Conservation (phyloP, 1,140 invertebrate genomes). For the Brachystomella parvula region DNA sequence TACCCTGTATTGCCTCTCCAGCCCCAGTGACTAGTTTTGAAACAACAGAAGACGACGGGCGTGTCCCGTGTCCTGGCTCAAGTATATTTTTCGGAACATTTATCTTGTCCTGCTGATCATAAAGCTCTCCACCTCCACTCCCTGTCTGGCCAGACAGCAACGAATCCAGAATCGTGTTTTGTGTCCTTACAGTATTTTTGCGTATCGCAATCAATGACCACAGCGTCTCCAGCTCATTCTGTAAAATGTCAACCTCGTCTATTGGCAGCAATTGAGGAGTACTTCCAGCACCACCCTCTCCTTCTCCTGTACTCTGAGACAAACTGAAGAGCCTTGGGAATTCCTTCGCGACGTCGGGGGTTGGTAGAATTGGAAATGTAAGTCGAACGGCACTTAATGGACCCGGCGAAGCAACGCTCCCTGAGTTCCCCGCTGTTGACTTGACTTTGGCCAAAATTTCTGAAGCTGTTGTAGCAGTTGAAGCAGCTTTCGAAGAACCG, state of each 20-base stretch:
- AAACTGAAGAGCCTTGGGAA: slow-evolving; percentile 30
- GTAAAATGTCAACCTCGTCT: slow-evolving; percentile 77
- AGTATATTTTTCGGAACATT: slow-evolving; percentile 30
- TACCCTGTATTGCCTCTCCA: not conserved
- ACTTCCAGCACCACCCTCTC: slow-evolving; percentile 17
- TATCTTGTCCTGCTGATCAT: slow-evolving; percentile 36
- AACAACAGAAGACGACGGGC: slow-evolving; percentile 35
- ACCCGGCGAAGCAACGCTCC: not conserved
- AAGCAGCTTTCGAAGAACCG: not conserved
- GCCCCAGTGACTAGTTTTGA: slow-evolving; percentile 32
- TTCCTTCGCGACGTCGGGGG: slow-evolving; percentile 24
- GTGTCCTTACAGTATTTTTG: slow-evolving; percentile 63
- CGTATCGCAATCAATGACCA: slow-evolving; percentile 71
- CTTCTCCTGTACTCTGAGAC: slow-evolving; percentile 23
- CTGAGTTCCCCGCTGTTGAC: not conserved
- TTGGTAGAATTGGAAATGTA: slow-evolving; percentile 10
- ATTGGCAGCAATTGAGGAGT: slow-evolving; percentile 42
- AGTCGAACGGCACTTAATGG: not conserved
- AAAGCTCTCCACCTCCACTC: slow-evolving; percentile 11
- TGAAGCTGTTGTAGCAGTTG: slow-evolving; percentile 5
- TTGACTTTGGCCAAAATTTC: slow-evolving; percentile 16
- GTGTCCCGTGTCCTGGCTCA: slow-evolving; percentile 34
- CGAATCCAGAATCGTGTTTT: slow-evolving; percentile 52
- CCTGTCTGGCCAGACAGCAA: not conserved
- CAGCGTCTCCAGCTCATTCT: slow-evolving; percentile 78